Conservation (phyloP, 2,113 vertebrate genomes). For the Acinonyx jubatus region DNA sequence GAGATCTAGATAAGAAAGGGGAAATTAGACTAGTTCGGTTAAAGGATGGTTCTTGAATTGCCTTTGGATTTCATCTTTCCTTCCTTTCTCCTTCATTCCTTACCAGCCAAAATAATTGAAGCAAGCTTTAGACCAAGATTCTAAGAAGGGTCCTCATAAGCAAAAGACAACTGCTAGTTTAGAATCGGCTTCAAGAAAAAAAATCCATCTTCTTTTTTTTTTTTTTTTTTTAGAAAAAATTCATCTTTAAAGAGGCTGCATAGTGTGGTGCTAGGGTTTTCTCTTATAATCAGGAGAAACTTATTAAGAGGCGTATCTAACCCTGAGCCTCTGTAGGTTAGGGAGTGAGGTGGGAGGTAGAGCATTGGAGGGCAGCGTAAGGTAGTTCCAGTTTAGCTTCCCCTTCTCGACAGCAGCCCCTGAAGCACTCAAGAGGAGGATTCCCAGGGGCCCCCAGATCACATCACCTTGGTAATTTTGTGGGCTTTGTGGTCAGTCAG, state of each 20-base stretch:
- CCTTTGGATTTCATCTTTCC: neutral
- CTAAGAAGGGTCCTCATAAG: neutral
- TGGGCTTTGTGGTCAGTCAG: neutral
- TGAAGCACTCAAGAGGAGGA: neutral
- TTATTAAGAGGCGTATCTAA: neutral
- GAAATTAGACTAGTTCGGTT: neutral
- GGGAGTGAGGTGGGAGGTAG: neutral
- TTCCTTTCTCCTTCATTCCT: neutral
- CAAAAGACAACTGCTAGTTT: neutral
- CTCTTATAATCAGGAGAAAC: neutral
- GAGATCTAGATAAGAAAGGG: conserved; percentile 35
- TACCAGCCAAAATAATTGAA: neutral
- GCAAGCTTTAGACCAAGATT: neutral
- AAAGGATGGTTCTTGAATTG: neutral
- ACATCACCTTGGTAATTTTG: neutral
- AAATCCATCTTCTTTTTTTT: neutral
- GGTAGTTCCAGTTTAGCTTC: neutral
- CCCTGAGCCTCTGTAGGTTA: neutral
- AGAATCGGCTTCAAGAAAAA: neutral
- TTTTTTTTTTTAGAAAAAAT: neutral
- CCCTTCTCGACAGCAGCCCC: neutral
- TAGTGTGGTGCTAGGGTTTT: neutral
- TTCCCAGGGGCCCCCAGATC: neutral
- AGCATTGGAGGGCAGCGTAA: no score
- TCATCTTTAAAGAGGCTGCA: neutral